Evolutionary conservation across 2,888 invertebrate genomes (phyloP).

Genomic region (Trissonchulus latispiculum): DNA sequence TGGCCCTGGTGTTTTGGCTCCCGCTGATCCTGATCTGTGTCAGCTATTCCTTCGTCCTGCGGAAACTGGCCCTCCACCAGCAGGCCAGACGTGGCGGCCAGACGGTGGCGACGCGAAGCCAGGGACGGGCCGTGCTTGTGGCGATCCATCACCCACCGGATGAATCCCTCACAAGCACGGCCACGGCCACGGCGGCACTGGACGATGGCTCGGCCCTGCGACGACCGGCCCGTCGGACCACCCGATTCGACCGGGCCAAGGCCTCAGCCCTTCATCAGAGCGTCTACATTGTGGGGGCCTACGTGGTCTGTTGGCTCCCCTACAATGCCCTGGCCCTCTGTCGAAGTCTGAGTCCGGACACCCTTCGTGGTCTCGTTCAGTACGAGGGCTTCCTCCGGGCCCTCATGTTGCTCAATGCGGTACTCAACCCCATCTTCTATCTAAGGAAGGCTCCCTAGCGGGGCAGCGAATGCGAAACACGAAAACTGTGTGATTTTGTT

Average conservation of each 20-base stretch:
- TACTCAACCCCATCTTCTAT: background rate
- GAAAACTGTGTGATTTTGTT: no score
- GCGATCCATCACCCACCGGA: no score
- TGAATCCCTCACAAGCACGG: background rate
- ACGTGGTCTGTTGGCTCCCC: background rate
- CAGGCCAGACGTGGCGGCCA: background rate
- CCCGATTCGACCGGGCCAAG: background rate
- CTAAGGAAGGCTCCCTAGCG: background rate
- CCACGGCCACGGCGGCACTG: background rate
- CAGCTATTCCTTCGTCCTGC: background rate
- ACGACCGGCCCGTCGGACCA: background rate
- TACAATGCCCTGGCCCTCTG: background rate
- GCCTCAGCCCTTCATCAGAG: background rate
- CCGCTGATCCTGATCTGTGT: background rate
- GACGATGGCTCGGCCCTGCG: background rate
- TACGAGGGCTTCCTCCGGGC: background rate
- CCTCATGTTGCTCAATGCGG: background rate
- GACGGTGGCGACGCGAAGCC: background rate
- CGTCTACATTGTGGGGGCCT: background rate
- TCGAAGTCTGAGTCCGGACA: background rate
- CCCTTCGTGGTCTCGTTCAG: background rate
- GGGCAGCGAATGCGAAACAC: no score
- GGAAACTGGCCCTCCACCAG: background rate
- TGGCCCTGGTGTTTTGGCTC: constrained; percentile 14
- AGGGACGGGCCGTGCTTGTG: no score